Percentiles rank a stretch among this genome's conserved stretches.
Conservation (phyloP, 2,888 invertebrate genomes). For the Ochropleura leucogaster region DNA sequence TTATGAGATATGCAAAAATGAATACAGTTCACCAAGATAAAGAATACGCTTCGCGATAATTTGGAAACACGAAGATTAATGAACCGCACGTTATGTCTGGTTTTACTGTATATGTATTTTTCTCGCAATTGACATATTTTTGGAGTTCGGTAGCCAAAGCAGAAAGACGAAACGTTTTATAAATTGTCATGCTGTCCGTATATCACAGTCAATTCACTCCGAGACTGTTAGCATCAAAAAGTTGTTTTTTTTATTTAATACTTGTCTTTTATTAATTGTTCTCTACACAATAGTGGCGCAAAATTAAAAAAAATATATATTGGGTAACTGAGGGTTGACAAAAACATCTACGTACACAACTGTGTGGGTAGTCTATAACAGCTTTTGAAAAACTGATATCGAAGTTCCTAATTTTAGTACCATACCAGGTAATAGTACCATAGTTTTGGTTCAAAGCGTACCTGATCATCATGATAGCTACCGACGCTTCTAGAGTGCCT, state of each 20-base stretch:
- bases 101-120: neutral
- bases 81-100: neutral
- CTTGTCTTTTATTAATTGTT: neutral
- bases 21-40: neutral
- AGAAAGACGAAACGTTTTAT: neutral
- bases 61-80: neutral
- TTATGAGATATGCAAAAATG: neutral
- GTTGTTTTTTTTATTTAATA: neutral
- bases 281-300: neutral
- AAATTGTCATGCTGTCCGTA: neutral
- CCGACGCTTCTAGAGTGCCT: slow-evolving; percentile 87
- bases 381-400: neutral
- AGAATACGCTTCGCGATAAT: neutral
- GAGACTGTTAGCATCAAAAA: neutral
- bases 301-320: neutral
- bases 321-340: neutral
- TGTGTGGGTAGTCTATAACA: too few relatives aligned
- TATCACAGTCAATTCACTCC: neutral
- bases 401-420: neutral
- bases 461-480: slow-evolving; percentile 86
- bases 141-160: neutral
- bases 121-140: neutral
- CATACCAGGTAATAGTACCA: neutral
- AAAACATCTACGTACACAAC: neutral
- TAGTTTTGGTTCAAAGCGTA: slow-evolving; percentile 1